phyloP scores from a whole-genome alignment of 1,140 invertebrate species.

The Bombus confusus region DNA sequence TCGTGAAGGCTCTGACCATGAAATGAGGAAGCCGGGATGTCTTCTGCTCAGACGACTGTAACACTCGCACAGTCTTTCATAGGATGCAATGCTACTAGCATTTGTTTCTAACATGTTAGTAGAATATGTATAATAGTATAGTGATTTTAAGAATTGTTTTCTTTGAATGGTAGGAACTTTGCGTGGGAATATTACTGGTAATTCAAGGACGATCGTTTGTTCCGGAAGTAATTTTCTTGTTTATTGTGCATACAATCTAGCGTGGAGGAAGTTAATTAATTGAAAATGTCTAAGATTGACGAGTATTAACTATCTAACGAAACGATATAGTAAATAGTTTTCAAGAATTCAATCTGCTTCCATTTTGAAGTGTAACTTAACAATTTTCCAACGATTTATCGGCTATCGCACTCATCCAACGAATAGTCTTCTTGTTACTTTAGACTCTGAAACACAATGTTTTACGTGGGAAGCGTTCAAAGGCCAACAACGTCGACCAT shows the following conservation, averaged over 20 bases:
- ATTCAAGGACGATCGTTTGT: not conserved
- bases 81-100: too few relatives aligned
- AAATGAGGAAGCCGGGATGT: too few relatives aligned
- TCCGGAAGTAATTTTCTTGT: too few relatives aligned
- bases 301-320: not conserved
- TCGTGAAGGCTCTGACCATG: too few relatives aligned
- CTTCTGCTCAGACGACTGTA: too few relatives aligned
- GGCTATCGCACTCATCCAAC: not conserved
- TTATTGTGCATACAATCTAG: too few relatives aligned
- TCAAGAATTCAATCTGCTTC: not conserved
- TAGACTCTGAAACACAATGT: not conserved
- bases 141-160: not conserved
- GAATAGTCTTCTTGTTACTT: not conserved
- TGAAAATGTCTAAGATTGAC: too few relatives aligned
- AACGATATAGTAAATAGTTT: not conserved
- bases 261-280: too few relatives aligned
- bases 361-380: too few relatives aligned
- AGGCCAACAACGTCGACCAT: conserved; percentile 42
- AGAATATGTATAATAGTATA: not conserved
- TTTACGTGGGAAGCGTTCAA: not conserved
- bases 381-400: not conserved
- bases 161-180: not conserved
- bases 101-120: not conserved
- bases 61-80: too few relatives aligned
- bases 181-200: not conserved